These are phyloP conservation scores for Tachysurus vachellii DNA, from an alignment of 2,113 vertebrate species.

Conservation along the genomic window DNA sequence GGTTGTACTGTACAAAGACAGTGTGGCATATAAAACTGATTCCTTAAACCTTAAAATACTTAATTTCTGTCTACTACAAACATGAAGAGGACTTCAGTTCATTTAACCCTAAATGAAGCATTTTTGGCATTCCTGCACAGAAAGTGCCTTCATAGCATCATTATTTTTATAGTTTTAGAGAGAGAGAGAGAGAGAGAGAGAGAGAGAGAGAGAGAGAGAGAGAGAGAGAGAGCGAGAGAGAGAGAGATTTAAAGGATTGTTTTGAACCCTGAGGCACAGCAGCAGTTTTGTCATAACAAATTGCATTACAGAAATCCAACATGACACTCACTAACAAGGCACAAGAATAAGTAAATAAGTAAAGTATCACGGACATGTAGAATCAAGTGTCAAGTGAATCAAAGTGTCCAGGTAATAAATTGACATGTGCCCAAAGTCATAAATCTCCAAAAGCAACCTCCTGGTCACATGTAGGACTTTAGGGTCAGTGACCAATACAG, in stretches of 20 bases:
- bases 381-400: neutral
- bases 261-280: neutral
- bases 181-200: neutral
- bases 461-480: neutral
- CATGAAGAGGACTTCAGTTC: neutral
- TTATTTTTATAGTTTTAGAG: conserved; percentile 19
- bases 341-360: neutral
- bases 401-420: neutral
- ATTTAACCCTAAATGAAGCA: neutral
- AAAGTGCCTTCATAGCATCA: conserved; percentile 7
- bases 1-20: neutral
- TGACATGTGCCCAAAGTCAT: too few relatives aligned
- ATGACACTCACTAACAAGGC: neutral
- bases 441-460: neutral
- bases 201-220: neutral
- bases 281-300: neutral
- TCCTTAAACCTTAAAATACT: neutral
- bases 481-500: neutral
- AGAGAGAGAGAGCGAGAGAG: neutral
- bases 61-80: neutral
- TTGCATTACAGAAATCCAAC: neutral
- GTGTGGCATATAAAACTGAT: neutral
- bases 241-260: neutral
- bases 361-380: neutral
- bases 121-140: conserved; percentile 4